These are phyloP conservation scores for Hyposmocoma kahamanoa DNA, from an alignment of 1,140 invertebrate genomes.

Conservation along the genomic window DNA sequence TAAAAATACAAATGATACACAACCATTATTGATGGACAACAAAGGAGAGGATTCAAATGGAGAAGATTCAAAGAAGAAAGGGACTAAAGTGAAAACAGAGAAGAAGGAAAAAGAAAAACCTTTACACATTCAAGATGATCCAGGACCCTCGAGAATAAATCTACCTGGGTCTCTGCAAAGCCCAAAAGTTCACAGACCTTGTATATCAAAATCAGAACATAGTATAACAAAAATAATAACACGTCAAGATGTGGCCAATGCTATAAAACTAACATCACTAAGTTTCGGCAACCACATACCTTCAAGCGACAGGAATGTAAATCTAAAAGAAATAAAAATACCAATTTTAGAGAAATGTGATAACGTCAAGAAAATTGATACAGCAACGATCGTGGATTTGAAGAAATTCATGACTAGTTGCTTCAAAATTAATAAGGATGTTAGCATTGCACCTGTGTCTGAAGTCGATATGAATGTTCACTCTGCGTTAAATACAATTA, in stretches of 20 bases:
- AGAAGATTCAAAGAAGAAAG: constrained; percentile 13
- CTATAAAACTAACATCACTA: constrained; percentile 37
- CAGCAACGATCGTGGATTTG: constrained; percentile 43
- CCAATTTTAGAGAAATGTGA: constrained; percentile 37
- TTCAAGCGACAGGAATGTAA: constrained; percentile 23
- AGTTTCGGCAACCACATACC: constrained; percentile 31
- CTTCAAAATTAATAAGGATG: constrained; percentile 44
- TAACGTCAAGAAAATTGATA: constrained; percentile 24
- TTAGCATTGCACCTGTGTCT: constrained; percentile 9
- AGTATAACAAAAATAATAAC: constrained; percentile 49
- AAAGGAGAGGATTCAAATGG: constrained; percentile 24
- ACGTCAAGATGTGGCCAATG: constrained; percentile 44
- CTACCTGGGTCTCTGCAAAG: constrained; percentile 40
- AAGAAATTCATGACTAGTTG: constrained; percentile 56
- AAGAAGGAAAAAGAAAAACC: too few relatives aligned
- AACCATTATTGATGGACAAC: constrained; percentile 39
- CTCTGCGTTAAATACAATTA: constrained; percentile 24
- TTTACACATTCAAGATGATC: constrained; percentile 30
- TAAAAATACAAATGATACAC: constrained; percentile 23
- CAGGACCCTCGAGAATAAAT: constrained; percentile 43
- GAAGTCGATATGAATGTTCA: constrained; percentile 26
- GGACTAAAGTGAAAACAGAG: constrained; percentile 15
- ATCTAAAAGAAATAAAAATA: constrained; percentile 42
- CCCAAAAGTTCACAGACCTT: constrained; percentile 23
- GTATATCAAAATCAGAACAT: constrained; percentile 60